Conservation (phyloP, 1,140 invertebrate species). For the Homalodisca vitripennis region DNA sequence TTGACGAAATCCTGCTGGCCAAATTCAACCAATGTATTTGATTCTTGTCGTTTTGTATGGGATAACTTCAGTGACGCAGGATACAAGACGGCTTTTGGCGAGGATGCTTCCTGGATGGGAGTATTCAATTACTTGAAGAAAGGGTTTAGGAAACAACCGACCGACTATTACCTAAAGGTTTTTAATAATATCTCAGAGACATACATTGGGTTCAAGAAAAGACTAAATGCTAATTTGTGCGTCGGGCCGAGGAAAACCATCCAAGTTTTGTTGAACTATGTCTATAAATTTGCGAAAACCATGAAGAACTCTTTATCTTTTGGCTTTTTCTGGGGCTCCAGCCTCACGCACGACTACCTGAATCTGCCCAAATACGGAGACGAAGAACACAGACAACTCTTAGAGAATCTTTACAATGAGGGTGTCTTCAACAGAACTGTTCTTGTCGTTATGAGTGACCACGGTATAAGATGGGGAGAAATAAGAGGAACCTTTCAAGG, state of each 20-base stretch:
- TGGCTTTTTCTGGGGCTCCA: constrained; percentile 53
- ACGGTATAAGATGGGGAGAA: constrained; percentile 66
- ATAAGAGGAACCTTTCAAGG: constrained; percentile 63
- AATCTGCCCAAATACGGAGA: constrained; percentile 52
- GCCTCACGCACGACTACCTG: constrained; percentile 54
- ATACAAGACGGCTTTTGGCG: constrained; percentile 56
- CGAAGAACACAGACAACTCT: constrained; percentile 44
- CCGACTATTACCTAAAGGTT: constrained; percentile 58
- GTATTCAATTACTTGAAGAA: constrained; percentile 58
- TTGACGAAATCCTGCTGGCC: constrained; percentile 43
- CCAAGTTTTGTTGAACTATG: constrained; percentile 41
- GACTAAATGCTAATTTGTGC: constrained; percentile 54
- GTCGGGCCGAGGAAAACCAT: constrained; percentile 50
- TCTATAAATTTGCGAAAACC: constrained; percentile 38
- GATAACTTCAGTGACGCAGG: constrained; percentile 52
- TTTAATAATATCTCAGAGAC: constrained; percentile 50
- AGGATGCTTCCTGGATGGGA: constrained; percentile 57
- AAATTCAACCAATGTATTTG: constrained; percentile 51
- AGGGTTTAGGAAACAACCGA: constrained; percentile 56
- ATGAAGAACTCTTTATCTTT: constrained; percentile 45
- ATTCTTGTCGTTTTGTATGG: constrained; percentile 59
- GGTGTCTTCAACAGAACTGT: constrained; percentile 53
- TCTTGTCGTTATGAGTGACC: constrained; percentile 67
- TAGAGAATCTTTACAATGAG: constrained; percentile 43
- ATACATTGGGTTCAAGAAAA: constrained; percentile 51